Percentiles rank a stretch among this genome's conserved stretches.
These are phyloP conservation scores for Heliocidaris tuberculata DNA, from an alignment of 35 echinoderm and acorn worm genomes.

Conservation along the genomic window DNA sequence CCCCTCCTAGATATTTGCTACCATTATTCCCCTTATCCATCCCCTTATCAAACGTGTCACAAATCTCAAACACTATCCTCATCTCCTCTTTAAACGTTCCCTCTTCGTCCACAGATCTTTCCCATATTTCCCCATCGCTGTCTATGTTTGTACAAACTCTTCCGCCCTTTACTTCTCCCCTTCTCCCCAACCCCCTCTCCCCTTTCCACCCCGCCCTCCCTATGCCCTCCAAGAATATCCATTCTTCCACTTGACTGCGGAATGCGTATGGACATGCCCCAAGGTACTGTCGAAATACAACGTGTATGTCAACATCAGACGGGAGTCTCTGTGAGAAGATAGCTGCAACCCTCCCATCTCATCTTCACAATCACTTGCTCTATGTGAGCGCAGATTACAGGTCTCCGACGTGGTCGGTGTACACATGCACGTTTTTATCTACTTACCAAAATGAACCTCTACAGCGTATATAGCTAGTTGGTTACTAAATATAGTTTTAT, in stretches of 20 bases:
- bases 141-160: too few relatives aligned
- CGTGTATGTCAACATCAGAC: slow-evolving; percentile 21
- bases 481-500: too few relatives aligned
- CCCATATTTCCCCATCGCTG: too few relatives aligned
- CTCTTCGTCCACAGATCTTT: too few relatives aligned
- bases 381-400: not conserved
- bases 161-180: not conserved
- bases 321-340: not conserved
- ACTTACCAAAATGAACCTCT: too few relatives aligned
- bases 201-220: not conserved
- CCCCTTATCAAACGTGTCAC: too few relatives aligned
- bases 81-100: too few relatives aligned
- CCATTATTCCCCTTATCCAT: too few relatives aligned
- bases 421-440: not conserved
- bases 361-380: not conserved
- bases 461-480: too few relatives aligned
- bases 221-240: slow-evolving; percentile 1
- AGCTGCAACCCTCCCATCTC: not conserved
- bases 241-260: slow-evolving; percentile 29
- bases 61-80: too few relatives aligned
- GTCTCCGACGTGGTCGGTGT: not conserved
- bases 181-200: not conserved
- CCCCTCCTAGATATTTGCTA: too few relatives aligned
- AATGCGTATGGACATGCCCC: not conserved
- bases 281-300: slow-evolving; percentile 6